Evolutionary conservation across 2,888 invertebrate species (phyloP), one percentile per base, ranked within the genome.

Genomic region (Netelia virgata): DNA sequence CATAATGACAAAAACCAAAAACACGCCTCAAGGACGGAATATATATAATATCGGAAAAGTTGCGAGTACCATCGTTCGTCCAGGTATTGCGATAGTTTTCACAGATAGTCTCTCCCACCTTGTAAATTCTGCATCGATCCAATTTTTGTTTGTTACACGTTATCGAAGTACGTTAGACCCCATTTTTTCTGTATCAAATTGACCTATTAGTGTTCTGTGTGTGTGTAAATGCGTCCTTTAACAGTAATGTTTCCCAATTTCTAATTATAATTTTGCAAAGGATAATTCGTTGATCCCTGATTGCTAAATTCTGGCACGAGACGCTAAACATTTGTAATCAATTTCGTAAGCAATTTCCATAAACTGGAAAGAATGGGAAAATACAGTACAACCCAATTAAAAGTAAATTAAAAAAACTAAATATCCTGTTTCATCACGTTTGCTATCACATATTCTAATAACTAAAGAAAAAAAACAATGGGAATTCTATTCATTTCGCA

Each of bases 71-170:
- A 75, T 53, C 72, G 20, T 59, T 73, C 36, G 47, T 69, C 53
- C 76, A 80, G 72, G 68, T 83, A 80, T 63, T 73, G 66, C 76
- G 66, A 72, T 61, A 68, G 28, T 70, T 57, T 74, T 41, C 64
- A 61, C 43, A 59, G n/a, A 76, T 10, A 23, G n/a, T 70, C 3
- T 23, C 3, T n/a, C 75, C 55, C 50, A 18, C 6, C 8, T 72
- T 23, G 57, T 53, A 20, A 73, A 16, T 16, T 75, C 50, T 64
- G 70, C 57, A 72, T 75, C 43, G 28, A 61, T 72, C 53, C 23
- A 41, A 70, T 41, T 28, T 57, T 41, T 36, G 61, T 23, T 69
- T 70, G 1, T 41, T 28, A 53, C n/a, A n/a, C 28, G n/a, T 69
- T 53, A 28, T 53, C 57, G 18, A 57, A n/a, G 57, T 57, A 18